phyloP scores from a whole-genome alignment of 2,113 vertebrate species.

The Eira barbara region DNA sequence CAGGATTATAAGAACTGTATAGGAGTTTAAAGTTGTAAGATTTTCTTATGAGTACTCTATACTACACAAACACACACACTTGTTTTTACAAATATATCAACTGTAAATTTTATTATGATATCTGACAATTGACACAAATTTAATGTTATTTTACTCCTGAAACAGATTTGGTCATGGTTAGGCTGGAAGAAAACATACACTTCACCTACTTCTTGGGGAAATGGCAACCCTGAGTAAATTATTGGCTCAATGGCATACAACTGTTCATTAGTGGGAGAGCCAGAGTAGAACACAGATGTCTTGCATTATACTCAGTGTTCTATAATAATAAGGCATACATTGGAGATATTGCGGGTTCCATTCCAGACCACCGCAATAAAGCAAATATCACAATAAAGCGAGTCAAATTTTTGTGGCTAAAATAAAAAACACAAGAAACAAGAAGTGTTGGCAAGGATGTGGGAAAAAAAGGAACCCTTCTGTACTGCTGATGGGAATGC shows the following conservation, averaged over 20 bases:
- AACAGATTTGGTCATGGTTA: neutral
- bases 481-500: neutral
- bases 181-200: neutral
- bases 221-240: neutral
- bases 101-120: neutral
- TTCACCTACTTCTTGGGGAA: neutral
- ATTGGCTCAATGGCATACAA: neutral
- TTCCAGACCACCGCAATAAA: neutral
- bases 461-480: neutral
- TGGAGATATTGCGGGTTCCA: neutral
- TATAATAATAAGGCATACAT: neutral
- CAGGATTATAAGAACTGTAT: neutral
- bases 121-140: neutral
- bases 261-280: neutral
- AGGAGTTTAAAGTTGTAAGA: neutral
- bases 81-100: neutral
- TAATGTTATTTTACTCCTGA: conserved; percentile 15
- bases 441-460: neutral
- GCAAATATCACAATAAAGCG: neutral
- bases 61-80: neutral
- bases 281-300: neutral
- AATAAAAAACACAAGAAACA: neutral
- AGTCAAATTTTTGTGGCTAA: neutral
- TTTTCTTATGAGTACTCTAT: neutral
- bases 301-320: neutral